These are phyloP conservation scores for Poeciliopsis turrubarensis DNA, from an alignment of 2,113 vertebrate genomes.

Conservation along the genomic window DNA sequence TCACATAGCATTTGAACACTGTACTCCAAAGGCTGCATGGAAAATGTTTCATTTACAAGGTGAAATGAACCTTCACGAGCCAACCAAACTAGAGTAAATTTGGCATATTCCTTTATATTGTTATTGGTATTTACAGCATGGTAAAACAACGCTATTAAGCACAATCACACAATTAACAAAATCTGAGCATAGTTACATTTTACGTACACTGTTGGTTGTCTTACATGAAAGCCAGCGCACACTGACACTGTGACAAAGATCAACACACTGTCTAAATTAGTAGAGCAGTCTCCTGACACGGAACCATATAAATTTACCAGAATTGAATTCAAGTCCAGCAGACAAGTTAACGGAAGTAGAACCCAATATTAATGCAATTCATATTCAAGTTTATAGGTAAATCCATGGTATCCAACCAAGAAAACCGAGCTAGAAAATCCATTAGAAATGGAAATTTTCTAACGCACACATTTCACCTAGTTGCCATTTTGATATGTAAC, in stretches of 20 bases:
- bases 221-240: neutral
- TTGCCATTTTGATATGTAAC: neutral
- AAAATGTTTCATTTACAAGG: constrained; percentile 15
- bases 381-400: neutral
- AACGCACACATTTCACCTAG: neutral
- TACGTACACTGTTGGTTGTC: neutral
- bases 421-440: no score
- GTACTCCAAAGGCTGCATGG: neutral
- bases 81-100: neutral
- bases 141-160: neutral
- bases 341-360: neutral
- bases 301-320: neutral
- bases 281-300: neutral
- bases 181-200: neutral
- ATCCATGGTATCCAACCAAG: neutral
- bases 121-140: constrained; percentile 8
- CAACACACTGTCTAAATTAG: constrained; percentile 8
- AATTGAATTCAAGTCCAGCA: constrained; percentile 3
- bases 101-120: neutral
- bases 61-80: neutral
- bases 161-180: neutral
- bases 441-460: neutral
- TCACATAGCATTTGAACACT: neutral
- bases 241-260: neutral
- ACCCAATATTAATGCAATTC: neutral